Evolutionary conservation across 2,888 invertebrate species (phyloP).

Genomic region (Lapara coniferarum): DNA sequence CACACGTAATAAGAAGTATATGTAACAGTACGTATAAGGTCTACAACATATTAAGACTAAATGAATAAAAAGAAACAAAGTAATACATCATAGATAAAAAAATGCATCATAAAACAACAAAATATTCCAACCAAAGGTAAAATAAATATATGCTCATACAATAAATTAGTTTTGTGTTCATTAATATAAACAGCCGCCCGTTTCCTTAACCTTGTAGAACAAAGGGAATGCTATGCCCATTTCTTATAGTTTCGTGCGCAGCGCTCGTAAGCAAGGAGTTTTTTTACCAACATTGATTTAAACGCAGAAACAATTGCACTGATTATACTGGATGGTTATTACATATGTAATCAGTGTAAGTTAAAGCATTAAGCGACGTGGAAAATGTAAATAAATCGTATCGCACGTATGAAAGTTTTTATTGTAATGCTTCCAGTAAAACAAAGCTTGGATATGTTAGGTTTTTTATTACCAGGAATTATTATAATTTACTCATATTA

Average conservation of each 20-base stretch:
- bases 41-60: no score
- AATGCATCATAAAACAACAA: no score
- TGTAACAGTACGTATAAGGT: no score
- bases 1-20: no score
- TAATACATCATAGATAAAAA: no score
- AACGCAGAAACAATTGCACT: conserved; percentile 54
- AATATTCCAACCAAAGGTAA: neutral
- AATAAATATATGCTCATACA: conserved; percentile 16
- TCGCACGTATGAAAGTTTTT: neutral
- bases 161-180: conserved; percentile 20
- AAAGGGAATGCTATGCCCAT: conserved; percentile 15
- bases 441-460: no score
- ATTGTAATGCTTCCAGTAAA: neutral
- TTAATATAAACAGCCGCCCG: conserved; percentile 9
- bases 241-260: conserved; percentile 17
- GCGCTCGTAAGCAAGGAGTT: conserved; percentile 21
- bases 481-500: no score
- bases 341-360: neutral
- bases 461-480: no score
- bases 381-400: neutral
- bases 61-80: no score
- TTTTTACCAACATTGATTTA: conserved; percentile 68
- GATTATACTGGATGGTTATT: conserved; percentile 41
- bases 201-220: conserved; percentile 20
- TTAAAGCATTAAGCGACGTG: neutral